Evolutionary conservation across 64 coral and sea anemone genomes (phyloP), one percentile per base, ranked within the genome.

Genomic region (Cladopsammia gracilis): DNA sequence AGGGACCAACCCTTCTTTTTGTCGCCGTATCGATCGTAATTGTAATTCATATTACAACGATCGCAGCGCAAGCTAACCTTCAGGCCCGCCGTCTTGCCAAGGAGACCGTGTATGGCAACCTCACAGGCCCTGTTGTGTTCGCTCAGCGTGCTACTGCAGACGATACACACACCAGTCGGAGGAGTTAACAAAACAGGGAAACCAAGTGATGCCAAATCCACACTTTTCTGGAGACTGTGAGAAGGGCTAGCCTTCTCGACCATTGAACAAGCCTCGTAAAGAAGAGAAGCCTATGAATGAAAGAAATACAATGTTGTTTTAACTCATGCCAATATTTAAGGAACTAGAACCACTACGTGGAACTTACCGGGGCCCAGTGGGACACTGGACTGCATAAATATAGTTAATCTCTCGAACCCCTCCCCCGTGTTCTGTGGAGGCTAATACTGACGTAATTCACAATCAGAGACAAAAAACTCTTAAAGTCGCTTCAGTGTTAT

Each of bases 121-220:
- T 88, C 71, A 75, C 70, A 75, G 16, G 86, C 51, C 54, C 23
- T 88, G 71, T 88, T 88, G 70, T 88, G 86, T 13, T 44, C 14
- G 49, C 6, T 48, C 4, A 87, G 84, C 0, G 4, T 2, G 2
- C 49, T 0, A 45, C 67, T 87, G 18, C 84, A 87, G 7, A 4
- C 1, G 5, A 71, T 20, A 71, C 84, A 87, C 3, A 56, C 24
- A 9, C 64, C 15, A 70, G 46, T 52, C 1, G 84, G 84, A 18
- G 64, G 46, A 47, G 16, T 18, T 25, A 87, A 26, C 2, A 87
- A 18, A 19, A 87, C 62, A 18, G 84, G 34, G 46, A 50, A 87
- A 52, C 52, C 52, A 54, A 7, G n/a, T n/a, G n/a, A n/a, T n/a
- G n/a, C n/a, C n/a, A n/a, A n/a, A n/a, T n/a, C n/a, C n/a, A n/a